Evolutionary conservation across 1,140 invertebrate genomes (phyloP).

Genomic region (Aphidius gifuensis): DNA sequence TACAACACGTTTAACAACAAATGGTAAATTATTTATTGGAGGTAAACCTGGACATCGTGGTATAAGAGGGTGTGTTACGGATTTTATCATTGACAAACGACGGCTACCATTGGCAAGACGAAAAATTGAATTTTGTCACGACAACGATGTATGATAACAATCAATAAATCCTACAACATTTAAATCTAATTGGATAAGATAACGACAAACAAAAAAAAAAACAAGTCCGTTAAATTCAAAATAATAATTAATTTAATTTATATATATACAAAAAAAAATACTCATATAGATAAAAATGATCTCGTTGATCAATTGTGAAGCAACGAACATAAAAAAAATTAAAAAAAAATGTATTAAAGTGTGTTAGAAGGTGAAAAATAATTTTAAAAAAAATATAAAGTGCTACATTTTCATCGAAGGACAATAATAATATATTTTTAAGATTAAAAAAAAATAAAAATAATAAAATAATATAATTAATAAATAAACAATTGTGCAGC

Average conservation of each 20-base stretch:
- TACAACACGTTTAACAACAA: constrained; percentile 43
- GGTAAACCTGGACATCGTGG: constrained; percentile 59
- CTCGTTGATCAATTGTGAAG: constrained; percentile 7
- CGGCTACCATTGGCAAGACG: constrained; percentile 49
- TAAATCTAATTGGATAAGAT: background rate
- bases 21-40: constrained; percentile 52
- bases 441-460: constrained; percentile 29
- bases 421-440: constrained; percentile 59
- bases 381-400: constrained; percentile 26
- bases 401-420: constrained; percentile 54
- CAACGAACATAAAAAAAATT: constrained; percentile 13
- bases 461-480: constrained; percentile 20
- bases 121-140: constrained; percentile 54
- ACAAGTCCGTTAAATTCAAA: too few relatives aligned
- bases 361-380: constrained; percentile 6
- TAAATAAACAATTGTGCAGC: constrained; percentile 8
- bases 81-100: constrained; percentile 58
- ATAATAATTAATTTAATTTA: background rate
- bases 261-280: background rate
- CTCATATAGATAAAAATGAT: background rate
- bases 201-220: too few relatives aligned
- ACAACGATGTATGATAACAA: constrained; percentile 54
- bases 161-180: constrained; percentile 23
- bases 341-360: constrained; percentile 10
- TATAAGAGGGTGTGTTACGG: constrained; percentile 64